Conservation (phyloP, 2,797 vertebrate genomes). For the Todus mexicanus region DNA sequence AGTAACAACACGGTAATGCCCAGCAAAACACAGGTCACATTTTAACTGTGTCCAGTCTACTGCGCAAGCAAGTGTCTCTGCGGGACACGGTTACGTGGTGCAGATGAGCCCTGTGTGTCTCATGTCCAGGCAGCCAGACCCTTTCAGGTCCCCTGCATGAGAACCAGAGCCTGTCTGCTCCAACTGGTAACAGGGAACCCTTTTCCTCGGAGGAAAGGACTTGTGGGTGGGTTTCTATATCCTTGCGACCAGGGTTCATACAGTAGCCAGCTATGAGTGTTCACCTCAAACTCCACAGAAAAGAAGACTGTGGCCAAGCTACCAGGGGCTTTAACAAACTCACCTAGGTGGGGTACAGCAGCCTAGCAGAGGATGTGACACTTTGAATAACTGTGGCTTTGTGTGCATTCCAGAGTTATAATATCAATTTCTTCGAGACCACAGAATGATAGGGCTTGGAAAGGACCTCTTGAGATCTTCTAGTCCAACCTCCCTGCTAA, state of each 20-base stretch:
- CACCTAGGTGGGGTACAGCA: neutral
- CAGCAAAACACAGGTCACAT: neutral
- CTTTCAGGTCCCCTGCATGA: fast-evolving
- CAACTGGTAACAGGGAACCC: neutral
- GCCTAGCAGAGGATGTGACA: fast-evolving
- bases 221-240: neutral
- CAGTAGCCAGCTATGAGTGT: fast-evolving
- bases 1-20: neutral
- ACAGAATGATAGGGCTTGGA: neutral
- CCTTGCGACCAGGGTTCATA: neutral
- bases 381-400: neutral
- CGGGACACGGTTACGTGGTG: fast-evolving
- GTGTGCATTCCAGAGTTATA: fast-evolving
- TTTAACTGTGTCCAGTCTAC: neutral
- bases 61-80: neutral
- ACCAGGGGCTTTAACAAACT: neutral
- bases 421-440: neutral
- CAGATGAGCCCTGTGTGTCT: neutral
- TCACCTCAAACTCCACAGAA: neutral
- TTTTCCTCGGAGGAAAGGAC: neutral
- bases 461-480: neutral
- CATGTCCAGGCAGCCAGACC: neutral
- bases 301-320: neutral
- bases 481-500: neutral
- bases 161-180: neutral